phyloP scores from a whole-genome alignment of 2,113 vertebrate genomes.

The Cariama cristata region DNA sequence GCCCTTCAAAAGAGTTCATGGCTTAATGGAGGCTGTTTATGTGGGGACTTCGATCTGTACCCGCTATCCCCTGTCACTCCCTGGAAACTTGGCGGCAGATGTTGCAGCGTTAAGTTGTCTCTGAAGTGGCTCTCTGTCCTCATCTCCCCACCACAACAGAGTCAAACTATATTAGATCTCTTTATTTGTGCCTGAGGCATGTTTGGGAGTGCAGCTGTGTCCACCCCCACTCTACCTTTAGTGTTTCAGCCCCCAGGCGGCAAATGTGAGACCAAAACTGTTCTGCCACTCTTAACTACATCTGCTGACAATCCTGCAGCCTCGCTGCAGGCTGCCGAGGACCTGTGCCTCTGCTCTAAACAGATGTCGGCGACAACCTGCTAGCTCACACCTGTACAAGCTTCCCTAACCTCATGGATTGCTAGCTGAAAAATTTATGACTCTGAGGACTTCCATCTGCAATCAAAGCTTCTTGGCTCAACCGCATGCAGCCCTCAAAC shows the following conservation, averaged over 20 bases:
- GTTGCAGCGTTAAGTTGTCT: constrained; percentile 87
- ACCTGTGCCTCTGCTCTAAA: constrained; percentile 75
- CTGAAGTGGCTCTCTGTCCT: constrained; percentile 92
- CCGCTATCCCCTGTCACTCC: constrained; percentile 90
- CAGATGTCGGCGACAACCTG: constrained; percentile 91
- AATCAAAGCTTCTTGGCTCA: constrained; percentile 78
- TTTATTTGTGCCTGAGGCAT: constrained; percentile 93
- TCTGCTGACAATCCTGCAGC: constrained; percentile 85
- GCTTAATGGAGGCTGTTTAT: constrained; percentile 77
- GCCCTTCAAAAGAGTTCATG: constrained; percentile 82
- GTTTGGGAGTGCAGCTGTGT: constrained; percentile 93
- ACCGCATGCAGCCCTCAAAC: not conserved
- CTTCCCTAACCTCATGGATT: constrained; percentile 70
- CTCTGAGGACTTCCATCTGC: constrained; percentile 77
- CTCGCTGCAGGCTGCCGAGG: constrained; percentile 77
- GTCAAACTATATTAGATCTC: constrained; percentile 92
- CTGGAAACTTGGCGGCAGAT: constrained; percentile 93
- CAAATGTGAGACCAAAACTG: constrained; percentile 84
- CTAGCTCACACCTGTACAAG: constrained; percentile 88
- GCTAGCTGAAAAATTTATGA: constrained; percentile 85
- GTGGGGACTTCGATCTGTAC: constrained; percentile 82
- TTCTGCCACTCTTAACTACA: constrained; percentile 79
- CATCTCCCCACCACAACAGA: constrained; percentile 85
- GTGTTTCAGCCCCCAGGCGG: constrained; percentile 88
- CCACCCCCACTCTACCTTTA: constrained; percentile 92